Evolutionary conservation across 1,140 invertebrate genomes (phyloP), one percentile per base, ranked within the genome.

Genomic region (Dryas iulia): DNA sequence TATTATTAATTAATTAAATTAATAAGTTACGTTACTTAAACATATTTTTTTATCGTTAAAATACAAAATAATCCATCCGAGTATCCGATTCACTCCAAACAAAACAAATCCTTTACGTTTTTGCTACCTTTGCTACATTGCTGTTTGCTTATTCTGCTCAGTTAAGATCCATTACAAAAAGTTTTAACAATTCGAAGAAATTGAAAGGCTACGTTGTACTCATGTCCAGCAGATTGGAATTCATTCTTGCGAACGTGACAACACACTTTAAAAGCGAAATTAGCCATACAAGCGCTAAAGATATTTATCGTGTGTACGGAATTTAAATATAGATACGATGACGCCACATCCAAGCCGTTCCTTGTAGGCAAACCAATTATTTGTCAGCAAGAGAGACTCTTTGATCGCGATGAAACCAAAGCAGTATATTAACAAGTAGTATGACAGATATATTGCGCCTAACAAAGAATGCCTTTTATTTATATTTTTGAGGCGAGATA

Each of bases 341-440:
- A 70, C 62, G 61, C 65, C 74, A 79, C 76, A 76, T 78, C 78
- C 74, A 74, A 21, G 70, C 61, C 14, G 52, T 69, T 53, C 33
- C 60, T 52, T 62, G 58, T 81, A 76, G 73, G 77, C 82, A 78
- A 87, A 86, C 83, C 80, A 87, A 88, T 90, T 88, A 90, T 84
- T 79, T 82, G 81, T 83, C 82, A 84, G 33, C 62, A 62, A 74
- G 73, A 71, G 77, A 62, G 76, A 72, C 69, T 68, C 84, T 90
- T 88, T 90, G 87, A 88, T 88, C 85, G 79, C 72, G 59, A 73
- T 69, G 54, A 73, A 83, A 84, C 87, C 84, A 83, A 84, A 86
- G 86, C 73, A 69, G 61, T 69, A 73, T 75, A 74, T 79, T 88
- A 85, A 87, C 86, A 85, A 85, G 81, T 74, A 73, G 76, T 79